Percentiles rank a stretch among this genome's conserved stretches.
phyloP scores from a whole-genome alignment of 2,888 invertebrate species.

The Norana najaformis region DNA sequence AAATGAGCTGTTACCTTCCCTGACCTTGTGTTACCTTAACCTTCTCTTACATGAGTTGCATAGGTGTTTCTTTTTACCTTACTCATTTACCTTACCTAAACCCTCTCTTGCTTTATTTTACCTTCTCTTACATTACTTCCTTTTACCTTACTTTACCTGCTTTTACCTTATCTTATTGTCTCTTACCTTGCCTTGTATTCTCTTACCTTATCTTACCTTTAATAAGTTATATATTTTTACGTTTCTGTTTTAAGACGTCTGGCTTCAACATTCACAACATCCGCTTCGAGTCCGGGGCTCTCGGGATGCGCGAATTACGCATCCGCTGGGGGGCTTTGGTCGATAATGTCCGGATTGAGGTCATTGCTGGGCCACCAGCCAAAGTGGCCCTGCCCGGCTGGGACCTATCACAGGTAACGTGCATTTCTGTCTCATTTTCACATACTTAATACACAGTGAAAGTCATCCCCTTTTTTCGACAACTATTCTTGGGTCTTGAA shows the following conservation, averaged over 20 bases:
- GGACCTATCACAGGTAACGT: conserved; percentile 39
- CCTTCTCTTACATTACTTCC: neutral
- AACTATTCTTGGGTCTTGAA: neutral
- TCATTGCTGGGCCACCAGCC: conserved; percentile 56
- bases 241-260: conserved; percentile 34
- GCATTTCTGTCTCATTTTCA: neutral
- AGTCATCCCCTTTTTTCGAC: neutral
- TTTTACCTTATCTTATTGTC: no score
- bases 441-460: no score
- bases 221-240: neutral
- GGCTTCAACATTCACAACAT: conserved; percentile 48
- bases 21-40: no score
- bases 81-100: no score
- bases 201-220: neutral
- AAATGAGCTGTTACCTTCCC: no score
- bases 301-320: conserved; percentile 53
- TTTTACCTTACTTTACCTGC: no score
- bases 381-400: conserved; percentile 52
- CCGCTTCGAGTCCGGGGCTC: conserved; percentile 49
- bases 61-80: neutral
- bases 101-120: neutral
- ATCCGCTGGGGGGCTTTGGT: conserved; percentile 51
- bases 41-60: no score
- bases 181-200: neutral
- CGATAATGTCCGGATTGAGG: conserved; percentile 53